A percentile compares a stretch with the other conserved stretches of the same genome.
Evolutionary conservation across 2,888 invertebrate genomes (phyloP).

Genomic region (Phortica okadai): DNA sequence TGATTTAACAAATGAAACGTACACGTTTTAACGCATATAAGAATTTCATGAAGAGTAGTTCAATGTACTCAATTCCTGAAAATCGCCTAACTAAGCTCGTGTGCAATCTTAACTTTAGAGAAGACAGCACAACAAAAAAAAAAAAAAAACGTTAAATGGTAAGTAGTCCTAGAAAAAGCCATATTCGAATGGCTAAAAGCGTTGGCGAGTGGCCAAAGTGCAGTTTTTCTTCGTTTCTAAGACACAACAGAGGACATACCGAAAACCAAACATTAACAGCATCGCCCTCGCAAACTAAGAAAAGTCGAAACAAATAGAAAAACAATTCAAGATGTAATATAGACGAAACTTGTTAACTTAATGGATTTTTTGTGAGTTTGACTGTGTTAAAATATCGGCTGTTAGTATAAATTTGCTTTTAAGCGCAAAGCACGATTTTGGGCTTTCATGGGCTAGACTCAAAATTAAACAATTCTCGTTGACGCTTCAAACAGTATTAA

Average conservation of each 20-base stretch:
- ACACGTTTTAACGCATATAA: no score
- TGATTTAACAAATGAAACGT: no score
- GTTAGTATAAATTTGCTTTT: neutral
- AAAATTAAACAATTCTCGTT: no score
- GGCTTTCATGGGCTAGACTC: neutral
- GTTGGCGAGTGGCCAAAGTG: slow-evolving; percentile 7
- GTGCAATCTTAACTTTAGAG: neutral
- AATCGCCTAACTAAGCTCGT: no score
- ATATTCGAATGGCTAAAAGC: slow-evolving; percentile 1
- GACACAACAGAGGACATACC: no score
- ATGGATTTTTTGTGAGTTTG: slow-evolving; percentile 5
- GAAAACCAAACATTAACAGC: neutral
- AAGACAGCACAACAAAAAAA: neutral
- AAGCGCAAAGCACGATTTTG: neutral
- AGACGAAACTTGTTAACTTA: slow-evolving; percentile 21
- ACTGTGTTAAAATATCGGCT: neutral
- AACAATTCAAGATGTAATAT: neutral
- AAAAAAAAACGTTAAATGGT: neutral
- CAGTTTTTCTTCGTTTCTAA: neutral
- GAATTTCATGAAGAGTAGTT: no score
- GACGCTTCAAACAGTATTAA: no score
- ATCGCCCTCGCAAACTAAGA: slow-evolving; percentile 3
- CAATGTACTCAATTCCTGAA: no score
- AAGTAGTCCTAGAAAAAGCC: no score
- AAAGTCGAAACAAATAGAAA: neutral